Evolutionary conservation across 2,888 invertebrate species (phyloP).

Genomic region (Tetranychus piercei): DNA sequence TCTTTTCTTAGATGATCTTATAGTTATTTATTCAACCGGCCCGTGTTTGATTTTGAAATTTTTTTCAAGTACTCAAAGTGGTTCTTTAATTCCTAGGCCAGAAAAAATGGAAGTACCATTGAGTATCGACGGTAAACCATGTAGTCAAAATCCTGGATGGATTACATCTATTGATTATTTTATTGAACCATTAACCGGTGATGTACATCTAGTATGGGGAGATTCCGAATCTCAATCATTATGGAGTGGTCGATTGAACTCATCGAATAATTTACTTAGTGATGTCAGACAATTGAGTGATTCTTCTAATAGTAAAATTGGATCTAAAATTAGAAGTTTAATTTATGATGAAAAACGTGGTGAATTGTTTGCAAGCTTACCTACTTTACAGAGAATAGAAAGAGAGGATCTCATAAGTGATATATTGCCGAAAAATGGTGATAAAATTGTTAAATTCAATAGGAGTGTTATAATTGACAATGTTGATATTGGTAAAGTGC

Average conservation of each 20-base stretch:
- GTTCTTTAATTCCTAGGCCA: not conserved
- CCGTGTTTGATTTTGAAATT: not conserved
- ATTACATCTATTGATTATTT: slow-evolving; percentile 1
- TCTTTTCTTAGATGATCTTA: not conserved
- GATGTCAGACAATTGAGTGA: not conserved
- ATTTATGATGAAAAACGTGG: not conserved
- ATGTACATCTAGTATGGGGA: not conserved
- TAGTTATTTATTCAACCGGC: slow-evolving; percentile 3
- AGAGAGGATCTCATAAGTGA: not conserved
- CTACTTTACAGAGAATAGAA: not conserved
- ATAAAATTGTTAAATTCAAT: not conserved
- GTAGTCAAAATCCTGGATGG: not conserved
- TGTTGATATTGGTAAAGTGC: not conserved
- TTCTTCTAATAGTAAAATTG: not conserved
- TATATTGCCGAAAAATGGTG: not conserved
- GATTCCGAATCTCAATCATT: not conserved
- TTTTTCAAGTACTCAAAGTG: not conserved
- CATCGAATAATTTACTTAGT: not conserved
- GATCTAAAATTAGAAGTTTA: not conserved
- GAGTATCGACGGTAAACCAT: not conserved
- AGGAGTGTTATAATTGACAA: not conserved
- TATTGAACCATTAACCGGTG: not conserved
- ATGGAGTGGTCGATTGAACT: not conserved
- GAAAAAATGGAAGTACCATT: not conserved
- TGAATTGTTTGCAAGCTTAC: not conserved